Percentiles rank a stretch among this genome's conserved stretches.
These are phyloP conservation scores for Gymnothorax reevesii DNA, from an alignment of 2,797 vertebrate genomes.

Conservation along the genomic window DNA sequence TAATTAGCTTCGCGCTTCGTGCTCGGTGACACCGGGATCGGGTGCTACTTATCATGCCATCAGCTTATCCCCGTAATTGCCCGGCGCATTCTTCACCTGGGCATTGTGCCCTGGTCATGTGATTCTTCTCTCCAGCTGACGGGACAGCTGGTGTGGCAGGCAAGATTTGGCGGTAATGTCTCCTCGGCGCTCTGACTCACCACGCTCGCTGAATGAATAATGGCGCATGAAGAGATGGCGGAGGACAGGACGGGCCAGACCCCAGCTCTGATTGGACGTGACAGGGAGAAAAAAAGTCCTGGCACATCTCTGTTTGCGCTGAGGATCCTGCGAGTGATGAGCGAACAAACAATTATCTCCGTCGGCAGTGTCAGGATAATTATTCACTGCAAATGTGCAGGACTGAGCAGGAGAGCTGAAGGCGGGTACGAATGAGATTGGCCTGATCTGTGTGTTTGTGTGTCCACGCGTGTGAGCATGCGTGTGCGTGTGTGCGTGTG, in stretches of 20 bases:
- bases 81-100: conserved; percentile 40
- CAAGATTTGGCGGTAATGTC: conserved; percentile 38
- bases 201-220: conserved; percentile 31
- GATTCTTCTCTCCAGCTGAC: conserved; percentile 34
- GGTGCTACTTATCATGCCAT: conserved; percentile 40
- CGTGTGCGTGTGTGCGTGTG: conserved; percentile 44
- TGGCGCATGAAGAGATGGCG: conserved; percentile 39
- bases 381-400: conserved; percentile 76
- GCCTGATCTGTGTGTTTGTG: conserved; percentile 36
- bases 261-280: conserved; percentile 58
- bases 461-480: conserved; percentile 42
- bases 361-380: conserved; percentile 72
- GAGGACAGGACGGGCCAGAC: conserved; percentile 41
- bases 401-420: conserved; percentile 62
- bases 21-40: conserved; percentile 11
- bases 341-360: conserved; percentile 79
- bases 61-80: conserved; percentile 36
- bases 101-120: conserved; percentile 38
- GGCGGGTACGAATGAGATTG: conserved; percentile 54
- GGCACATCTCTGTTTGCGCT: conserved; percentile 56
- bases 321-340: conserved; percentile 62
- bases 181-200: conserved; percentile 24
- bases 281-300: conserved; percentile 52
- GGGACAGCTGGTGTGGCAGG: conserved; percentile 12
- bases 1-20: background rate